A percentile compares a stretch with the other conserved stretches of the same genome.
Conservation (phyloP, 2,797 vertebrate species). For the Phaenicophaeus curvirostris region DNA sequence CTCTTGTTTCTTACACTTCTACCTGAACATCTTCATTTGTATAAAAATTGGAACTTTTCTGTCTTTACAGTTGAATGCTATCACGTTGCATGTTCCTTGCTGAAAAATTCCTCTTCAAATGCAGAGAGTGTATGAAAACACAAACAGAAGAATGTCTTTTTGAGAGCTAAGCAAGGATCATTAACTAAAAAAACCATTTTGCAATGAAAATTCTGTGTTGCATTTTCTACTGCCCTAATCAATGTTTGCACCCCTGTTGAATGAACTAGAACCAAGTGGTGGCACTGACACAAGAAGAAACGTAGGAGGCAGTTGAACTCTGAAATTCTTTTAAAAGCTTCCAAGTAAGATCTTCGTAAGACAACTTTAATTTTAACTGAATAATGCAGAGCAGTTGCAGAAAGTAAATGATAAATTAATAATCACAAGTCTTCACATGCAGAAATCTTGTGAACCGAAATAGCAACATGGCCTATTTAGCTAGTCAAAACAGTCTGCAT, state of each 20-base stretch:
- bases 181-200: neutral
- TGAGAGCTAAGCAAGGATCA: neutral
- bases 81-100: neutral
- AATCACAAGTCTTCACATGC: neutral
- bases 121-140: neutral
- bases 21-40: neutral
- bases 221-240: neutral
- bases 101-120: neutral
- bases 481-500: neutral
- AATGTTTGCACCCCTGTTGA: neutral
- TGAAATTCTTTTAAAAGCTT: neutral
- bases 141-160: neutral
- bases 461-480: conserved; percentile 15
- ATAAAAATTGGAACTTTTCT: neutral
- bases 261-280: neutral
- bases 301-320: neutral
- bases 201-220: neutral
- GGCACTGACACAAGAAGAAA: neutral
- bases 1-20: neutral
- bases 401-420: conserved; percentile 37
- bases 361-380: neutral
- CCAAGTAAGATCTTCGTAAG: neutral
- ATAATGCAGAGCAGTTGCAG: neutral
- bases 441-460: conserved; percentile 3
- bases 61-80: neutral